Base-by-base conservation (phyloP, 2,113 vertebrate genomes). In the Hemicordylus capensis region DNA sequence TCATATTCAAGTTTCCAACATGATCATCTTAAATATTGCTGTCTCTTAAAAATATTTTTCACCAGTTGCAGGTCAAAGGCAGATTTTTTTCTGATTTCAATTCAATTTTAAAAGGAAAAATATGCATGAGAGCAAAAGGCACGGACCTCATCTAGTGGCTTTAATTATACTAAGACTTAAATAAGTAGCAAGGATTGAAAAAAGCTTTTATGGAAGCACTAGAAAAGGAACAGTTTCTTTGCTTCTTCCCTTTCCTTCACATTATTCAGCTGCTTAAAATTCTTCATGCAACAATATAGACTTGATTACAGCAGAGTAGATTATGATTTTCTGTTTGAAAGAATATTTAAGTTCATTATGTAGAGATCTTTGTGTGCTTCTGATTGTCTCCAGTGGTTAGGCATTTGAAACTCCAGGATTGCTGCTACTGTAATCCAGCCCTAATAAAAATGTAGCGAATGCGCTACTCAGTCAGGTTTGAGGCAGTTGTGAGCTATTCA, bases 311-410 rank as follows among this genome's bases (percentile, higher is more conserved):
- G 67, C 31, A 79, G 88, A 85, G 90, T 90, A 91, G 87, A 91
- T 94, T 90, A 93, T 92, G 91, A 95, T 93, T 96, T 95, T 95
- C 88, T 94, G 82, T 96, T 95, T 92, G 94, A 96, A 94, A 92
- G 81, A 74, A 90, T 96, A 94, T 96, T 96, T 96, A 93, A 94
- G 93, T 95, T 96, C 93, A 95, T 96, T 96, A 95, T 95, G 91
- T 90, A 89, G 90, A 94, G 69, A 94, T 94, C 90, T 95, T 92
- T 94, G 80, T 76, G n/a, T 93, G 88, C 93, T 93, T 92, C 91
- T 92, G 94, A 93, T 94, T 89, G 87, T 95, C 95, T 95, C 87
- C 86, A 93, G 93, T 91, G 92, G 85, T 88, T 93, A 92, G 85
- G 87, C 87, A 89, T 94, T 93, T 93, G 92, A 94, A 94, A 90